Base-by-base conservation (phyloP, 2,888 invertebrate genomes). In the Aplocera efformata region DNA sequence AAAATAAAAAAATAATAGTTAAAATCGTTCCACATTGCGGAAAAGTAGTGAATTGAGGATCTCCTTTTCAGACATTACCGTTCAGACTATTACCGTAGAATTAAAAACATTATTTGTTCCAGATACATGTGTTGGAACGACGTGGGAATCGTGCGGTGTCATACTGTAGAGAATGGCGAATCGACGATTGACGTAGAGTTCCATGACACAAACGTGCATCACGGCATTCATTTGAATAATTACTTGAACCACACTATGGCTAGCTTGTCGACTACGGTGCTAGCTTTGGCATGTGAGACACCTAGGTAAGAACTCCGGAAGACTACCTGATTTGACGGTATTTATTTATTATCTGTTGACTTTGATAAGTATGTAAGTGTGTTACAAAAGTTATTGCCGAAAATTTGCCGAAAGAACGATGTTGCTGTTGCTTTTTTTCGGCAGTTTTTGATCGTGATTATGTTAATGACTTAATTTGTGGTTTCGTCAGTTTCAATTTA, bases 141-240 rank as follows among this genome's bases (percentile, higher is more conserved):
- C 35, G 91, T 96, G 3, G 99, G 98, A n/a, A 93, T 98, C 51
- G 94, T 98, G 0, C 91, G 94, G 6, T 93, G 94, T 59, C 96
- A 95, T 67, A 91, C 92, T 0, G 90, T 89, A 1, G 94, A 93
- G 50, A 79, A 77, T 24, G 92, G 92, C 0, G 94, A 94, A 28
- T 94, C 94, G 37, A 93, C 92, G 0, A 96, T 99, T 35, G 98
- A 98, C 72, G 94, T 98, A 0, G 98, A 98, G 75, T 99, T 99
- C 77, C 98, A 98, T 62, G 98, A 99, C 79, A 91, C 94, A 0
- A 91, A 93, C 32, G 86, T 96, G 7, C 98, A 99, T 72, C 97
- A 97, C 67, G 93, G 96, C 10, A 92, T 99, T 72, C 96, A 97
- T 70, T 90, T 99, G 52, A 93, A 92, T 61, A 99, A 99, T 84